Evolutionary conservation across 2,888 invertebrate genomes (phyloP).

Genomic region (Pelosia muscerda): DNA sequence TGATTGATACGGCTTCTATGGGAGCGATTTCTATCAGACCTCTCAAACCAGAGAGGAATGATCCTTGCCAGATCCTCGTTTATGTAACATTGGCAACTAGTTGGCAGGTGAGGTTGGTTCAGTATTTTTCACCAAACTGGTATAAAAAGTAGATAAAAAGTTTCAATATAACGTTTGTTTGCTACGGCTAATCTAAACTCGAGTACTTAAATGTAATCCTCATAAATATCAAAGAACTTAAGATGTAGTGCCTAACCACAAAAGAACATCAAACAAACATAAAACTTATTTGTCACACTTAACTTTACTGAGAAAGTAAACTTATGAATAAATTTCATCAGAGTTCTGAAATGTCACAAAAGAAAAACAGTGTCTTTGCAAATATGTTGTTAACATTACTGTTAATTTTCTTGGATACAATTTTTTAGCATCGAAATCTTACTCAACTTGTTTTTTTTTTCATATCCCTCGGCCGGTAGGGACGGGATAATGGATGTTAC

Average conservation of each 20-base stretch:
- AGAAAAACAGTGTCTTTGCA: background rate
- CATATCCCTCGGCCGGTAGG: background rate
- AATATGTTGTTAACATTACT: background rate
- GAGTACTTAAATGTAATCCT: background rate
- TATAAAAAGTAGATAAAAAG: background rate
- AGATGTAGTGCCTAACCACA: background rate
- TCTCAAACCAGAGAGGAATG: background rate
- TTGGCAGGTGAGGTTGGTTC: background rate
- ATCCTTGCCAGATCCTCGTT: background rate
- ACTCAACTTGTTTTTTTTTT: background rate
- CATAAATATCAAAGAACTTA: background rate
- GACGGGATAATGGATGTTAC: too few species aligned
- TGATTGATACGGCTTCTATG: background rate
- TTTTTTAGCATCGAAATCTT: too few species aligned
- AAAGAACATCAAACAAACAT: background rate
- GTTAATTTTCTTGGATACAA: background rate
- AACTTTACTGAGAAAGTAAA: slow-evolving; percentile 10
- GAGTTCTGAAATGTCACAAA: background rate
- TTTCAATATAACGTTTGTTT: background rate
- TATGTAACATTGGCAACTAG: background rate
- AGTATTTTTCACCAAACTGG: too few species aligned
- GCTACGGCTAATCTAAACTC: background rate
- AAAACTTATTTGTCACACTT: slow-evolving; percentile 5
- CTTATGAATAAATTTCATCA: slow-evolving; percentile 3
- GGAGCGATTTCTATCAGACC: background rate